Percentiles rank a stretch among this genome's conserved stretches.
Conservation (phyloP, 2,888 invertebrate genomes). For the Gari tellinella region DNA sequence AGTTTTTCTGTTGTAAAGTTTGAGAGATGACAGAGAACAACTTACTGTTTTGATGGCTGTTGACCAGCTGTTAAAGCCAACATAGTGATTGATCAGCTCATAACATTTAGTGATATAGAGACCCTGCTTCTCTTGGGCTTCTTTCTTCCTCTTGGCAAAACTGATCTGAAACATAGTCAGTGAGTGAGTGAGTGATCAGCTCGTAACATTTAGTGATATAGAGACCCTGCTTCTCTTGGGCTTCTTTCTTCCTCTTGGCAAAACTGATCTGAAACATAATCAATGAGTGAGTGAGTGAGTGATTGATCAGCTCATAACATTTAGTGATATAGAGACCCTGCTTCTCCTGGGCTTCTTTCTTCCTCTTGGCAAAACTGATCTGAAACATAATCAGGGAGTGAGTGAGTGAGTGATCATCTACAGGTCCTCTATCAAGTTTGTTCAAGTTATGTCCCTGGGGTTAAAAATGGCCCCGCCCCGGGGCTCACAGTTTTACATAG, state of each 20-base stretch:
- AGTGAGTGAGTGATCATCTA: too few relatives aligned
- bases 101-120: conserved; percentile 74
- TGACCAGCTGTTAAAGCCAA: conserved; percentile 81
- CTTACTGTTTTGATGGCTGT: conserved; percentile 67
- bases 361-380: conserved; percentile 71
- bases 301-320: conserved; percentile 77
- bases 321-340: conserved; percentile 64
- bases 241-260: conserved; percentile 69
- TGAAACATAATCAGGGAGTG: conserved; percentile 52
- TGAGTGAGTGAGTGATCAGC: too few relatives aligned
- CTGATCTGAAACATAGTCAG: conserved; percentile 64
- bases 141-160: conserved; percentile 69
- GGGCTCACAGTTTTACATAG: too few relatives aligned
- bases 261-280: conserved; percentile 70
- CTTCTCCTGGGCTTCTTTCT: conserved; percentile 52
- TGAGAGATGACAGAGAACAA: too few relatives aligned
- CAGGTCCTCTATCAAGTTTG: too few relatives aligned
- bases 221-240: conserved; percentile 43
- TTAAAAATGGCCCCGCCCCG: too few relatives aligned
- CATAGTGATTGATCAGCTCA: conserved; percentile 75
- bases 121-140: conserved; percentile 24
- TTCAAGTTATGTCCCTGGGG: too few relatives aligned
- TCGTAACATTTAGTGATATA: conserved; percentile 29
- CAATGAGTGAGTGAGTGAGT: too few relatives aligned
- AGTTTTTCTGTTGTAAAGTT: too few relatives aligned